Base-by-base conservation (phyloP, 2,113 vertebrate genomes). In the Oncorhynchus masou region DNA sequence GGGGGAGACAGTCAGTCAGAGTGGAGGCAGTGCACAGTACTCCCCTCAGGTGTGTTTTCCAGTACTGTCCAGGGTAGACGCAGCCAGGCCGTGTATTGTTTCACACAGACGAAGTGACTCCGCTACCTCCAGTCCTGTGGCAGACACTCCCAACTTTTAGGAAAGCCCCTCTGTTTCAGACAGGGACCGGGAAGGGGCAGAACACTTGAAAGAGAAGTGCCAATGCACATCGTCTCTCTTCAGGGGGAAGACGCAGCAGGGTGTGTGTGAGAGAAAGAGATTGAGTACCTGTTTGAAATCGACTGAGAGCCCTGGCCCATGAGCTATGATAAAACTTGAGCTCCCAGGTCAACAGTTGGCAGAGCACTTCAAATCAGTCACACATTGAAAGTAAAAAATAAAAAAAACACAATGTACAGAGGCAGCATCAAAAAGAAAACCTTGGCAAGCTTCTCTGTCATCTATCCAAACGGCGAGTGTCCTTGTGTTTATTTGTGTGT, bases 31-130 rank as follows among this genome's bases (percentile, higher is more conserved):
- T 54, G 74, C 71, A 57, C 73, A 74, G 64, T 73, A 71, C 39
- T 74, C 71, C 75, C 31, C 78, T 75, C 25, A 7, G 67, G 29
- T 67, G 59, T 73, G 34, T 49, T 77, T 49, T 77, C 74, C 66
- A 78, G 78, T 54, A 54, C 15, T 70, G 82, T 77, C 16, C 39
- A 66, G 29, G 34, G 15, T 54, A 19, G 16, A 54, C 16, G 16
- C 13, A 8, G 51, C 12, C 12, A 54, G 51, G 13, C 16, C 5
- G 51, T 5, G 15, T 54, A 45, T 45, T 11, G 51, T 54, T 54
- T 16, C 16, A 54, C 13, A 19, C 16, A 19, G 51, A 54, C 51
- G 0, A 54, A 54, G 15, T 54, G 2, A 9, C 39, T 45, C 39
- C 39, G 9, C 9, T 45, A 11, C 9, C 39, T 45, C 16, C 16